These are phyloP conservation scores for Dermolepida albohirtum DNA, from an alignment of 2,888 invertebrate species.

Conservation along the genomic window DNA sequence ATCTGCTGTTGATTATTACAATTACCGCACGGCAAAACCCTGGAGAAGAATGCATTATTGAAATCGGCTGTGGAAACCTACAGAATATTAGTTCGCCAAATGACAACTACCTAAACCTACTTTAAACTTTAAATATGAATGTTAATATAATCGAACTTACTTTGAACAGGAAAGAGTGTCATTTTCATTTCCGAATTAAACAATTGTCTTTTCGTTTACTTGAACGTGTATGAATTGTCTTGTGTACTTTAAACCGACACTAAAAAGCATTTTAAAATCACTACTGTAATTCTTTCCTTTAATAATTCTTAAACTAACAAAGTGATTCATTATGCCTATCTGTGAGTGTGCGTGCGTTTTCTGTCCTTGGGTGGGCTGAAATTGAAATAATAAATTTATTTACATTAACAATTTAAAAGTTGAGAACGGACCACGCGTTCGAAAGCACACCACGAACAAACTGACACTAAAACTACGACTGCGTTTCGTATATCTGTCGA, in stretches of 20 bases:
- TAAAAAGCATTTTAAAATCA: conserved; percentile 35
- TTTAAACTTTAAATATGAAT: not conserved
- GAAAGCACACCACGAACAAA: not conserved
- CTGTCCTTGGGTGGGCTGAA: conserved; percentile 32
- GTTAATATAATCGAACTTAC: conserved; percentile 31
- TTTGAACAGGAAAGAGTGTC: conserved; percentile 19
- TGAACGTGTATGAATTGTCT: conserved; percentile 18
- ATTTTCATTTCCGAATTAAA: conserved; percentile 36
- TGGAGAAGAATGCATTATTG: no score
- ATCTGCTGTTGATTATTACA: no score
- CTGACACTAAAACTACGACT: not conserved
- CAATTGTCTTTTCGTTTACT: conserved; percentile 31
- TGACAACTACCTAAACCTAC: no score
- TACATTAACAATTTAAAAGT: conserved; percentile 30
- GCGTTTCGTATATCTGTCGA: not conserved
- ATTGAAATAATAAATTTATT: conserved; percentile 36
- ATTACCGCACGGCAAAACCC: no score
- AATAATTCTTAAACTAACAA: conserved; percentile 21
- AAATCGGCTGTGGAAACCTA: no score
- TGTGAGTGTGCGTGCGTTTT: not conserved
- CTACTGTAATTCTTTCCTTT: conserved; percentile 26
- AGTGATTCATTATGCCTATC: conserved; percentile 24
- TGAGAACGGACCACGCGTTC: not conserved
- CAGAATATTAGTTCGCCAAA: no score
- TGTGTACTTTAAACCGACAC: conserved; percentile 17